phyloP scores from a whole-genome alignment of 2,888 invertebrate genomes.

The Dryobota labecula region DNA sequence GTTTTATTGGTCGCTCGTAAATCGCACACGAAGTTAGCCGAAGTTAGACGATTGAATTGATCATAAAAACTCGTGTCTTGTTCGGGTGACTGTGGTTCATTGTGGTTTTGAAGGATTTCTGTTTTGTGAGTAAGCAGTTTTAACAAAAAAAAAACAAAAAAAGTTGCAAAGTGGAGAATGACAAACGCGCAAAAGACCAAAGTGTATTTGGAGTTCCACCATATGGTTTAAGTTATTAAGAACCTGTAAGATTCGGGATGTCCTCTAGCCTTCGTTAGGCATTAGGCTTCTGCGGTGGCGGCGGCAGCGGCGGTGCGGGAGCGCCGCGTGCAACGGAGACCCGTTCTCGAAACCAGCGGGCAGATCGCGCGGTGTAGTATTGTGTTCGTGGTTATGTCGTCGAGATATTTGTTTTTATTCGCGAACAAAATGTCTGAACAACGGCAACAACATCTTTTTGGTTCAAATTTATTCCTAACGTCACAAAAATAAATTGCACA shows the following conservation, averaged over 20 bases:
- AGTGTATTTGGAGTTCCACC: neutral
- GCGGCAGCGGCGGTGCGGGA: too few species aligned
- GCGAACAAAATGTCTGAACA: too few species aligned
- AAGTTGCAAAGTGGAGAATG: neutral
- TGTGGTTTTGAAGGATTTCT: neutral
- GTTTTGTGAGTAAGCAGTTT: neutral
- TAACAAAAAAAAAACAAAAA: too few species aligned
- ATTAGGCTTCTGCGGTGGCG: too few species aligned
- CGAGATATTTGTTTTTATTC: too few species aligned
- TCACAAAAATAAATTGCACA: too few species aligned
- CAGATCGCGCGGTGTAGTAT: too few species aligned
- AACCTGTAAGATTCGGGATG: neutral
- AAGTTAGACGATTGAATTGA: constrained; percentile 77
- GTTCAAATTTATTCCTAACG: too few species aligned
- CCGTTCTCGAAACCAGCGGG: too few species aligned
- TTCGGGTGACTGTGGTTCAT: constrained; percentile 49
- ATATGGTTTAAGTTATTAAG: neutral
- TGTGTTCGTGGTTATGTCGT: too few species aligned
- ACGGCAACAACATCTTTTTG: too few species aligned
- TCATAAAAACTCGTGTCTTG: constrained; percentile 75
- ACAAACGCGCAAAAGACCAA: neutral
- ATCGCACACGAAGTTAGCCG: constrained; percentile 74
- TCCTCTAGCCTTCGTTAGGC: neutral
- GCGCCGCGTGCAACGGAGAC: too few species aligned
- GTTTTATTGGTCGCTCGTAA: constrained; percentile 79